Evolutionary conservation across 1,140 invertebrate species (phyloP).

Genomic region (Yoshiicerus persimilis): DNA sequence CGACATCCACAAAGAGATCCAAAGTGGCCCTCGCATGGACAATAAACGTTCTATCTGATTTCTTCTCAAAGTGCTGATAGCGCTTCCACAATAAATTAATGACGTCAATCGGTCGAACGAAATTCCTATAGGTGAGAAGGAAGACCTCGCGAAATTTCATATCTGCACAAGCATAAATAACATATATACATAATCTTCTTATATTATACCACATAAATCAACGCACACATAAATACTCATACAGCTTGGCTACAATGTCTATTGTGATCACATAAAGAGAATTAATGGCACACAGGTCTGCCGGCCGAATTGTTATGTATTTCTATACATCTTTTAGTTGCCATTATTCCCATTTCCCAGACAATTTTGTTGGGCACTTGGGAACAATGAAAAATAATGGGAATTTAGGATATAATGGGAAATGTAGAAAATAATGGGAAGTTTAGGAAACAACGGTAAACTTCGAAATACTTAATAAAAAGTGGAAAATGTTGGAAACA

Average conservation of each 20-base stretch:
- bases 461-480: too few relatives aligned
- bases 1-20: constrained; percentile 84
- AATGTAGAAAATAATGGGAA: too few relatives aligned
- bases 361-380: too few relatives aligned
- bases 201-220: background rate
- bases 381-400: too few relatives aligned
- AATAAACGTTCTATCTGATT: constrained; percentile 70
- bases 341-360: too few relatives aligned
- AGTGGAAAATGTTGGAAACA: too few relatives aligned
- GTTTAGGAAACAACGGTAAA: too few relatives aligned
- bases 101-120: constrained; percentile 83
- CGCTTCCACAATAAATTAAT: constrained; percentile 84
- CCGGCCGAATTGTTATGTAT: background rate
- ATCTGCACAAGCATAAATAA: constrained; percentile 60
- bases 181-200: background rate
- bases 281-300: background rate
- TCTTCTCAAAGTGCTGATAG: constrained; percentile 75
- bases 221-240: background rate
- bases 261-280: background rate
- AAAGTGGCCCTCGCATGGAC: constrained; percentile 82
- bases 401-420: too few relatives aligned
- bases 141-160: constrained; percentile 96
- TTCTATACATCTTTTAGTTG: background rate
- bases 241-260: background rate
- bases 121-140: constrained; percentile 93